Percentiles rank a stretch among this genome's conserved stretches.
phyloP scores from a whole-genome alignment of 2,113 vertebrate genomes.

The Brachyhypopomus occidentalis region DNA sequence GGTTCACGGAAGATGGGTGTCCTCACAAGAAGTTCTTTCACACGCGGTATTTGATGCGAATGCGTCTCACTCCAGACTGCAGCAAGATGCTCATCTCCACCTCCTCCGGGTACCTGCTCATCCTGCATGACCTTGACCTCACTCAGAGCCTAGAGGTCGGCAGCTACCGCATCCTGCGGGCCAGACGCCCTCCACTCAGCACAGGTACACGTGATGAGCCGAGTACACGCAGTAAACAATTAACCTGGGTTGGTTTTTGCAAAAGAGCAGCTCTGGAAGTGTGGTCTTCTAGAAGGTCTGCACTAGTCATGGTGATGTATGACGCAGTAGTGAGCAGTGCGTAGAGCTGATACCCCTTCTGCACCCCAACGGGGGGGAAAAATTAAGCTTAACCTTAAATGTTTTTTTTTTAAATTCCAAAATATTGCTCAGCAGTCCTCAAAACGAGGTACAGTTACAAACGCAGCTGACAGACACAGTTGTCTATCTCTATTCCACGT shows the following conservation, averaged over 20 bases:
- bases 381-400: no score
- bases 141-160: slow-evolving; percentile 97
- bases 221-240: not conserved
- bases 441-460: no score
- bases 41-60: slow-evolving; percentile 96
- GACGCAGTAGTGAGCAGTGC: no score
- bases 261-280: not conserved
- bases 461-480: no score
- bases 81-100: slow-evolving; percentile 99
- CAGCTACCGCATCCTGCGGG: slow-evolving; percentile 93
- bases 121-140: slow-evolving; percentile 95
- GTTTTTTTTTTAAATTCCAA: no score
- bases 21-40: slow-evolving; percentile 99
- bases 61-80: slow-evolving; percentile 97
- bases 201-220: slow-evolving; percentile 75
- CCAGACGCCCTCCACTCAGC: slow-evolving; percentile 86
- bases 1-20: slow-evolving; percentile 97
- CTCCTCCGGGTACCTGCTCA: slow-evolving; percentile 95
- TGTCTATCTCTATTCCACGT: no score
- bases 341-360: no score
- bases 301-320: no score
- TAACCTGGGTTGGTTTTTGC: not conserved
- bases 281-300: no score
- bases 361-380: no score
- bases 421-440: no score